Percentiles rank a stretch among this genome's conserved stretches.
These are phyloP conservation scores for Loripinus fragilis DNA, from an alignment of 2,888 invertebrate species.

Conservation along the genomic window DNA sequence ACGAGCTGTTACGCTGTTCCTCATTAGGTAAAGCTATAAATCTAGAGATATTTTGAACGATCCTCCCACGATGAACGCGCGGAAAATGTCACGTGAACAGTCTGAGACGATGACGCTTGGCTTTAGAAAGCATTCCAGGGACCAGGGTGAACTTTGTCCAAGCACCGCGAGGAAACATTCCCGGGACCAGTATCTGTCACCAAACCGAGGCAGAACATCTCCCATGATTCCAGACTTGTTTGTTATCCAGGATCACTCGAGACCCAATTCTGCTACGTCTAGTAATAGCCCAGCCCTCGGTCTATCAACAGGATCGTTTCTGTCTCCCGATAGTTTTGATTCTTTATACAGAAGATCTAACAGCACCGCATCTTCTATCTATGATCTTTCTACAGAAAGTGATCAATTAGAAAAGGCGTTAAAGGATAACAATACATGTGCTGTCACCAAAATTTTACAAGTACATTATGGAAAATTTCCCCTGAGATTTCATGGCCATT, in stretches of 20 bases:
- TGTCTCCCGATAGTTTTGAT: slow-evolving; percentile 53
- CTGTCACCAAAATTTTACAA: slow-evolving; percentile 85
- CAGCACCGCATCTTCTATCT: slow-evolving; percentile 84
- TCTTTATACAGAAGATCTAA: slow-evolving; percentile 65
- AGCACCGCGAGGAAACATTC: slow-evolving; percentile 42
- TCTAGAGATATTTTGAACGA: neutral
- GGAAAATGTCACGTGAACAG: slow-evolving; percentile 38
- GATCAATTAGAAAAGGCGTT: slow-evolving; percentile 85
- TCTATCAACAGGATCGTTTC: slow-evolving; percentile 31
- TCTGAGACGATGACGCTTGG: slow-evolving; percentile 4
- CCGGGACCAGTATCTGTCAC: slow-evolving; percentile 47
- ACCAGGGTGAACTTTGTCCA: neutral
- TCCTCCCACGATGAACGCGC: neutral
- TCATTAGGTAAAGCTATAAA: too few species aligned
- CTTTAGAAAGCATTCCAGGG: neutral
- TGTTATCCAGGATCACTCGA: slow-evolving; percentile 52
- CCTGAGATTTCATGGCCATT: slow-evolving; percentile 34
- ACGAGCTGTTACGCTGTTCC: too few species aligned
- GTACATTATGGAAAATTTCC: slow-evolving; percentile 84
- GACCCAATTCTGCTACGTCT: slow-evolving; percentile 22
- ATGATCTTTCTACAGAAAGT: slow-evolving; percentile 84
- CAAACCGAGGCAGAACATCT: slow-evolving; percentile 38
- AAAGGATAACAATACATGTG: slow-evolving; percentile 84
- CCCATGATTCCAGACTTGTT: slow-evolving; percentile 53
- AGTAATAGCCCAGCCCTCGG: slow-evolving; percentile 34